These are phyloP conservation scores for Anthonomus grandis DNA, from an alignment of 1,140 invertebrate species.

Conservation along the genomic window DNA sequence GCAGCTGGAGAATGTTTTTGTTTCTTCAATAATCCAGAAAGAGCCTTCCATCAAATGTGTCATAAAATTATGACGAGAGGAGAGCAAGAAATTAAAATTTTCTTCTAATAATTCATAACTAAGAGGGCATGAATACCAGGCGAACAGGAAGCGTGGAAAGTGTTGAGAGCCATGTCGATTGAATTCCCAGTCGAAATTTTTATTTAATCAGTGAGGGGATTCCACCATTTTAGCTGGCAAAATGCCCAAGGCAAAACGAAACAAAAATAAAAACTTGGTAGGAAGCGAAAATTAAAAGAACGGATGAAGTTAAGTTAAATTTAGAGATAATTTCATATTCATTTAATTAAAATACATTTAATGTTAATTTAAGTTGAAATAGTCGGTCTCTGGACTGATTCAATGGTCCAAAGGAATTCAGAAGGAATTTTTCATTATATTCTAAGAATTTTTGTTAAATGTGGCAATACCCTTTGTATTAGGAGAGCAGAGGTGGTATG, in stretches of 20 bases:
- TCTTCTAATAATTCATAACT: conserved; percentile 48
- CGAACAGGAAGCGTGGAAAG: conserved; percentile 19
- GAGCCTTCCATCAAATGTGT: background rate
- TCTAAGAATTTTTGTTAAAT: conserved; percentile 24
- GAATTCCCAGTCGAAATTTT: too few relatives aligned
- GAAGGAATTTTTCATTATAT: conserved; percentile 5
- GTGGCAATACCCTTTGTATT: conserved; percentile 15
- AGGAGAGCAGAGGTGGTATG: conserved; percentile 18
- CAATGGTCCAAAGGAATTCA: conserved; percentile 8
- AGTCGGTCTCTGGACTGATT: too few relatives aligned
- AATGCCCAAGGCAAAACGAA: background rate
- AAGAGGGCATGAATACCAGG: conserved; percentile 40
- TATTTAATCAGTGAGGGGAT: too few relatives aligned
- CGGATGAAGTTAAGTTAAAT: too few relatives aligned
- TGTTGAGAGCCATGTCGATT: too few relatives aligned
- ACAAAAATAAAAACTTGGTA: background rate
- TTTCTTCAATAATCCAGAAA: too few relatives aligned
- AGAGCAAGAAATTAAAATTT: conserved; percentile 26
- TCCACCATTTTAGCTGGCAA: too few relatives aligned
- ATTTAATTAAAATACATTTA: too few relatives aligned
- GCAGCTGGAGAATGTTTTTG: too few relatives aligned
- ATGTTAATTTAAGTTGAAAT: too few relatives aligned
- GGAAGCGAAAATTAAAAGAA: background rate
- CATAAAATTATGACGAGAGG: conserved; percentile 25
- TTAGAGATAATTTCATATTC: too few relatives aligned